Evolutionary conservation across 2,113 vertebrate species (phyloP), one percentile per base, ranked within the genome.

Genomic region (Solenodon paradoxus): DNA sequence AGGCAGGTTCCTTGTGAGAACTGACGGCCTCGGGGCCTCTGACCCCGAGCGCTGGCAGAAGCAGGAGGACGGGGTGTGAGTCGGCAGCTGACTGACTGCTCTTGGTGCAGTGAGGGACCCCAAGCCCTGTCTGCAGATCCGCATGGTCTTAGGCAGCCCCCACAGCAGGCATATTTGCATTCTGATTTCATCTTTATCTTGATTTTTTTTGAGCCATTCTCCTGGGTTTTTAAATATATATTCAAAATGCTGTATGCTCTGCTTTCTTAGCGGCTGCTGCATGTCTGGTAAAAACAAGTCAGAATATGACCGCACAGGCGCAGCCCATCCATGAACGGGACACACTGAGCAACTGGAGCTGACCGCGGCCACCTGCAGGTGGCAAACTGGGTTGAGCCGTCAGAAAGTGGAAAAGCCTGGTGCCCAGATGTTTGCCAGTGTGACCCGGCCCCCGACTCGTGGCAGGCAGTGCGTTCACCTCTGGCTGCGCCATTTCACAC

Each of bases 1-100:
- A 72, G 20, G 5, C 5, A 7, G 81, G 24, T 8, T 87, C 85
- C 88, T 53, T 10, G 0, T 2, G 75, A 86, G 75, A 71, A 40
- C 61, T 75, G 68, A 26, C 47, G n/a, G n/a, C n/a, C n/a, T n/a
- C 89, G 66, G 79, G 72, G 47, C 92, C 72, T 42, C 47, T 68
- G 63, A 55, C 72, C 68, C 32, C 78, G 95, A 81, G 53, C 8
- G 1, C 32, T 0, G 15, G 26, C 7, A 11, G 49, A 19, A 22
- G 40, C 45, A 7, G 38, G 30, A 22, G 57, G 84, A 4, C 7
- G 5, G 16, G 47, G 2, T 11, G 20, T 1, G 28, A 6, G 2
- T 7, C 38, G 1, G 35, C 30, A 17, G 94, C 32, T 0, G 40
- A 1, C 0, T 3, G 6, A 9, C 13, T 8, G 28, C 12, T 53